These are phyloP conservation scores for Ceraclea dissimilis DNA, from an alignment of 2,888 invertebrate species.

Conservation along the genomic window DNA sequence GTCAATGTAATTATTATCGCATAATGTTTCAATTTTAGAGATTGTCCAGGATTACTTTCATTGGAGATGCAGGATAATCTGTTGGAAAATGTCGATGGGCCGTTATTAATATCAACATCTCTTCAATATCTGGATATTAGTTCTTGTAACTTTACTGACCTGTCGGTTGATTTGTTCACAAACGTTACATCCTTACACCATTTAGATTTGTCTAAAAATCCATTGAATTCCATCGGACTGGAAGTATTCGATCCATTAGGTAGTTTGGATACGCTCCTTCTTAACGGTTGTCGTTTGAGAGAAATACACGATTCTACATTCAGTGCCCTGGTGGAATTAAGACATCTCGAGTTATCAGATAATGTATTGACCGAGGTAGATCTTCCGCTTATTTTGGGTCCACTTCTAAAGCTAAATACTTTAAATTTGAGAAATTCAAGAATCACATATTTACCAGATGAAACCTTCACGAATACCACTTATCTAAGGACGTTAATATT, in stretches of 20 bases:
- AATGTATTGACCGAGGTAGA: conserved; percentile 50
- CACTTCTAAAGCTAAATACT: conserved; percentile 53
- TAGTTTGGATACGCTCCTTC: conserved; percentile 57
- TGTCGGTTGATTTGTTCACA: conserved; percentile 58
- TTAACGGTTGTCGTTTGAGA: conserved; percentile 58
- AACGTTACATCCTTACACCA: conserved; percentile 58
- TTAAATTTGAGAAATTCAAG: conserved; percentile 55
- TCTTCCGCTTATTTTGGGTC: conserved; percentile 56
- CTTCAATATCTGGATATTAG: conserved; percentile 62
- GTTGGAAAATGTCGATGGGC: conserved; percentile 53
- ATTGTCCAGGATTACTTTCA: conserved; percentile 59
- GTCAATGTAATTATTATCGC: not conserved
- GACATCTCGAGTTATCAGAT: conserved; percentile 55
- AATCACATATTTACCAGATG: conserved; percentile 53
- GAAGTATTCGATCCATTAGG: conserved; percentile 55
- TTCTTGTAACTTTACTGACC: conserved; percentile 50
- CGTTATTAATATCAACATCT: conserved; percentile 57
- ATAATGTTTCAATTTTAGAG: conserved; percentile 41
- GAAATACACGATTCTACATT: conserved; percentile 51
- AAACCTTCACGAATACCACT: conserved; percentile 57
- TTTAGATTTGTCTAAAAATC: conserved; percentile 64
- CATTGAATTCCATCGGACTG: conserved; percentile 48
- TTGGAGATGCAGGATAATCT: conserved; percentile 61
- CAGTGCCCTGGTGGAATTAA: conserved; percentile 50
- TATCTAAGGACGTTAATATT: conserved; percentile 56